Evolutionary conservation across 2,113 vertebrate species (phyloP), one percentile per base, ranked within the genome.

Genomic region (Axis porcinus): DNA sequence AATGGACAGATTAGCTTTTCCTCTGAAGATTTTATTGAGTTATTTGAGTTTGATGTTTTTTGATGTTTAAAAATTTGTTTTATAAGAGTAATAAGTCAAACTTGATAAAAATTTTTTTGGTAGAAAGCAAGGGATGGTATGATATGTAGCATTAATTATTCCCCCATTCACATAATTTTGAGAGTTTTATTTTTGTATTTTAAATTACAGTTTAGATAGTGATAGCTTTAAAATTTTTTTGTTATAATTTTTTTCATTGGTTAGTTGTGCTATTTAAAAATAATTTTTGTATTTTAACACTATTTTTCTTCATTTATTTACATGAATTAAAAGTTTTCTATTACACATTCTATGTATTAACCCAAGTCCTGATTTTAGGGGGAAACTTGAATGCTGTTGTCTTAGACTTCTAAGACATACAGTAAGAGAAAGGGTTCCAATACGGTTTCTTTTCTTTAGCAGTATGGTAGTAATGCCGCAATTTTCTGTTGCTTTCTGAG

Each of bases 11-110:
- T 95, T 95, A 86, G 45, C 43, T 89, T 97, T 76, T 84, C 50
- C 90, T 95, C 16, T 97, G 67, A 93, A 92, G 81, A 91, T 82
- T 81, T 95, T 96, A 57, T 74, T 93, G 23, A 86, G 79, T 55
- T 36, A 82, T 81, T 95, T 97, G 87, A 93, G 8, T 90, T 95
- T 89, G 33, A 36, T 58, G 6, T 74, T 89, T 95, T 92, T 97
- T 93, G n/a, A 60, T 2, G 74, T 86, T 91, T 94, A 92, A 87
- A 79, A 90, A 54, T 88, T 78, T 93, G 1, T 86, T 95, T 58
- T 91, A 47, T 40, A 70, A 55, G 36, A 92, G 6, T 89, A 85
- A 40, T 62, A 28, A 67, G 23, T 64, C 15, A 78, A 10, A 43
- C 91, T 93, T 89, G 12, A 83, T 94, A 86, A 94, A 57, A n/a